Conservation (phyloP, 2,113 vertebrate genomes). For the Colossoma macropomum region DNA sequence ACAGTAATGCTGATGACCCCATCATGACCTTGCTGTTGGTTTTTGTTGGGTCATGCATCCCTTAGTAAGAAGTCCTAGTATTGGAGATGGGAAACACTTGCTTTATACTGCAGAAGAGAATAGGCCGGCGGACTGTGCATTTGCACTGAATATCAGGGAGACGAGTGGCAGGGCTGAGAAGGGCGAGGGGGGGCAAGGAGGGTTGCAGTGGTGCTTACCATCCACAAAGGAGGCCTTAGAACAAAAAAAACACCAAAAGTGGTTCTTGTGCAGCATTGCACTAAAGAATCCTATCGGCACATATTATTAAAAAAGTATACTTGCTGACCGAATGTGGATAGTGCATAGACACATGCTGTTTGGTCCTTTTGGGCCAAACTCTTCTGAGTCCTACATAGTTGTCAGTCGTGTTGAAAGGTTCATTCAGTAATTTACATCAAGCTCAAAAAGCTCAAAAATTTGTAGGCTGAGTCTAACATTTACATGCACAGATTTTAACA, state of each 20-base stretch:
- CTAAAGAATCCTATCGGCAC: no score
- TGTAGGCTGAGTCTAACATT: background rate
- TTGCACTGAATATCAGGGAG: background rate
- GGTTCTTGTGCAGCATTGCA: background rate
- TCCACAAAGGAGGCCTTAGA: no score
- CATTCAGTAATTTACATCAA: background rate
- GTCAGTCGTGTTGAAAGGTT: background rate
- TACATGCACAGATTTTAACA: no score
- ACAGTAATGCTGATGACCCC: background rate
- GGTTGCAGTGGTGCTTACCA: background rate
- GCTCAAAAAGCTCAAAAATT: background rate
- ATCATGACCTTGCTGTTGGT: background rate
- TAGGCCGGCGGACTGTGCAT: background rate
- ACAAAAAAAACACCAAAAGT: background rate
- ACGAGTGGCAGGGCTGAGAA: background rate
- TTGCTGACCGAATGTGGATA: background rate
- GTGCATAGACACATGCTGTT: background rate
- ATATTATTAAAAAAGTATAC: background rate
- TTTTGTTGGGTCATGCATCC: background rate
- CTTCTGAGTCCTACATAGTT: no score
- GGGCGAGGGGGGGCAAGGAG: no score
- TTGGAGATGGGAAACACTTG: background rate
- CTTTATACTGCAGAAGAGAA: background rate
- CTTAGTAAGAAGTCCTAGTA: background rate
- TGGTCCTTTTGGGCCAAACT: background rate